phyloP scores from a whole-genome alignment of 2,113 vertebrate species.

The Austrofundulus limnaeus region DNA sequence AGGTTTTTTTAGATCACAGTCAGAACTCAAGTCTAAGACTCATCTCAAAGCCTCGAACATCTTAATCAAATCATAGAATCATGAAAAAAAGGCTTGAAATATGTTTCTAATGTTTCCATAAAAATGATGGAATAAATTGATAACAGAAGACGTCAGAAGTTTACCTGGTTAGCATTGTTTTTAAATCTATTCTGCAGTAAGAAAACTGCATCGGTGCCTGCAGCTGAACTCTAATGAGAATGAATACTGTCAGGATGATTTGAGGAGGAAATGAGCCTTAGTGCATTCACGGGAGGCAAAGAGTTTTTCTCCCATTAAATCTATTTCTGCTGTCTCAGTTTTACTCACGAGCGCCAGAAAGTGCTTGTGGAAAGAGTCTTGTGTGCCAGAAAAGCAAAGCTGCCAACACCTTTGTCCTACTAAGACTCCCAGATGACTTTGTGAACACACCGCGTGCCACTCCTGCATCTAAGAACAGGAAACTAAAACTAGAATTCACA shows the following conservation, averaged over 20 bases:
- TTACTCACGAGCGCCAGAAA: constrained; percentile 26
- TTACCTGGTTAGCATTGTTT: neutral
- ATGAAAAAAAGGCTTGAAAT: constrained; percentile 13
- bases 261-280: constrained; percentile 1
- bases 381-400: constrained; percentile 53
- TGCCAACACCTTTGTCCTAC: constrained; percentile 39
- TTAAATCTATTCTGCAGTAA: constrained; percentile 2
- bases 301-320: constrained; percentile 18
- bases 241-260: constrained; percentile 25
- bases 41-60: no score
- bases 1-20: no score
- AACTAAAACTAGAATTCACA: no score
- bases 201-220: constrained; percentile 8
- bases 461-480: no score
- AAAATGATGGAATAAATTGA: constrained; percentile 6
- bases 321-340: constrained; percentile 28
- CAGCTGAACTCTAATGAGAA: constrained; percentile 23
- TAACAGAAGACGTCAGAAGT: neutral
- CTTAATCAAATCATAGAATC: constrained; percentile 32
- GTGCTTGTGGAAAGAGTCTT: constrained; percentile 39
- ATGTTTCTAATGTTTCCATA: no score
- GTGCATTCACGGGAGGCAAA: constrained; percentile 4
- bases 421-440: constrained; percentile 46
- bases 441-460: no score
- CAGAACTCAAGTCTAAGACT: no score